These are phyloP conservation scores for Cheilosia vernalis DNA, from an alignment of 2,888 invertebrate species.

Conservation along the genomic window DNA sequence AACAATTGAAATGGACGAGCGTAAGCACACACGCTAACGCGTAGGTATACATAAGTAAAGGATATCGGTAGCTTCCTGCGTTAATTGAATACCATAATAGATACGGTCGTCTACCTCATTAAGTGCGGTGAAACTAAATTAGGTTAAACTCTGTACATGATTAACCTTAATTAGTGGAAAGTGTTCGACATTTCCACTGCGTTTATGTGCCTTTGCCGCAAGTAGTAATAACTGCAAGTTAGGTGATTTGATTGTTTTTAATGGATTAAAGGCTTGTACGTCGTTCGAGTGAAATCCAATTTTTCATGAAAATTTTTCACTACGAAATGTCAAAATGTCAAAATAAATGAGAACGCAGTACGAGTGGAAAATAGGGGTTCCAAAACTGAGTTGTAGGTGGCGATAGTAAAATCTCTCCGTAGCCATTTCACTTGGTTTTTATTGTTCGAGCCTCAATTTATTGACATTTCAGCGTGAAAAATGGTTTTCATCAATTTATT, in stretches of 20 bases:
- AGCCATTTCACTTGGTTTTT: no score
- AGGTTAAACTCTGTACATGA: constrained; percentile 68
- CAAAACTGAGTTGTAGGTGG: no score
- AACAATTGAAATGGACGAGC: constrained; percentile 25
- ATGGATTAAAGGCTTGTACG: background rate
- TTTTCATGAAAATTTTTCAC: no score
- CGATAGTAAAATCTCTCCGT: no score
- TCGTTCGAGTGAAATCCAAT: no score
- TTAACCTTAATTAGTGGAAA: constrained; percentile 72
- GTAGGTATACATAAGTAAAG: constrained; percentile 1
- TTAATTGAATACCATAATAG: constrained; percentile 73
- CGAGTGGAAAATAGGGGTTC: no score
- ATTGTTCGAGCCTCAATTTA: no score
- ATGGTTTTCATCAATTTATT: no score
- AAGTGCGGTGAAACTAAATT: constrained; percentile 69
- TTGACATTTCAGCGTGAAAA: no score
- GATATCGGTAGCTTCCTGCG: constrained; percentile 60
- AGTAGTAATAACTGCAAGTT: constrained; percentile 33
- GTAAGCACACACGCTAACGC: background rate
- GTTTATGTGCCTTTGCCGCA: constrained; percentile 41
- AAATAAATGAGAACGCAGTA: no score
- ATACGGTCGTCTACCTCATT: constrained; percentile 58
- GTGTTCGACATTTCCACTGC: constrained; percentile 62
- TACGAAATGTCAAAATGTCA: no score
- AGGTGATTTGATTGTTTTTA: constrained; percentile 14